Evolutionary conservation across 1,140 invertebrate genomes (phyloP).

Genomic region (Thaumatotibia leucotreta): DNA sequence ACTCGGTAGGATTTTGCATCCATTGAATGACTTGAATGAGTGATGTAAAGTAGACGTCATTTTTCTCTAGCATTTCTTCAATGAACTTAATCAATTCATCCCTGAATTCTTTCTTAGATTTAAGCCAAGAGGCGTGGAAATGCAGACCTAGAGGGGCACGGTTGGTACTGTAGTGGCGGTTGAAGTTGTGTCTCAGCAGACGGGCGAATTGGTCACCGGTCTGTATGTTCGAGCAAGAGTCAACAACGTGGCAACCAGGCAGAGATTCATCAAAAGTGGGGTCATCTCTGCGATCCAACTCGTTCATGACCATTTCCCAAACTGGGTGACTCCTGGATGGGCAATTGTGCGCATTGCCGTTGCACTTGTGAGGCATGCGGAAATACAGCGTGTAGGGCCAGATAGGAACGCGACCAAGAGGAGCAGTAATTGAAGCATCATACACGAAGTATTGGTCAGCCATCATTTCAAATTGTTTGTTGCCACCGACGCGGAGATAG

Average conservation of each 20-base stretch:
- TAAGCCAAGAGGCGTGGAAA: conserved; percentile 97
- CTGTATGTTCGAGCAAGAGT: conserved; percentile 95
- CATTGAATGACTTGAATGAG: conserved; percentile 97
- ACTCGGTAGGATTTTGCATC: conserved; percentile 97
- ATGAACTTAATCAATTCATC: conserved; percentile 96
- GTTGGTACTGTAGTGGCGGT: conserved; percentile 94
- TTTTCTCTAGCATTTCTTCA: conserved; percentile 92
- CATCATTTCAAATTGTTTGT: conserved; percentile 98
- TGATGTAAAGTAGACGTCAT: conserved; percentile 96
- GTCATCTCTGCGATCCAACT: conserved; percentile 93
- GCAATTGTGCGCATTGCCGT: conserved; percentile 94
- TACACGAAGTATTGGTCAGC: conserved; percentile 96
- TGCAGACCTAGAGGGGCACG: conserved; percentile 95
- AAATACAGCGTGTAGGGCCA: conserved; percentile 98
- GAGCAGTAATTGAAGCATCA: conserved; percentile 95
- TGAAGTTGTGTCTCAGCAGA: conserved; percentile 94
- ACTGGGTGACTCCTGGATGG: conserved; percentile 93
- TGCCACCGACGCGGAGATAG: conserved; percentile 93
- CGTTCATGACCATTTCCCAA: conserved; percentile 98
- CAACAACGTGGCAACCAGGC: conserved; percentile 95
- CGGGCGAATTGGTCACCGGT: conserved; percentile 91
- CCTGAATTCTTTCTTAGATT: conserved; percentile 95
- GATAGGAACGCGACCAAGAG: conserved; percentile 90
- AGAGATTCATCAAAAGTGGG: conserved; percentile 93
- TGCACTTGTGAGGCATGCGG: conserved; percentile 96